phyloP scores from a whole-genome alignment of 2,797 vertebrate genomes.

The Spatula clypeata region DNA sequence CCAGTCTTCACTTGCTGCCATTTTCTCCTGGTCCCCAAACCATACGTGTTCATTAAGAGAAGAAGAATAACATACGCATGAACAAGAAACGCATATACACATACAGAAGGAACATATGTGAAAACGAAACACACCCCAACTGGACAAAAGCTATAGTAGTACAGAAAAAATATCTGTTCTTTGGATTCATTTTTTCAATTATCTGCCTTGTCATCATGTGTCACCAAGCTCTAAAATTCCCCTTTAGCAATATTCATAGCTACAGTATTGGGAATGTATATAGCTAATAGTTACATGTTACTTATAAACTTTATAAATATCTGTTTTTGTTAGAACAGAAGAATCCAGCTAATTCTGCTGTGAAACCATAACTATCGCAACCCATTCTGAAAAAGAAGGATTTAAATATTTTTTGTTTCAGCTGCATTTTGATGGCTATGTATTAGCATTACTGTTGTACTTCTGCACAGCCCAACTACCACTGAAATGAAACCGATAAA shows the following conservation, averaged over 20 bases:
- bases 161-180: neutral
- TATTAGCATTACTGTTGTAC: neutral
- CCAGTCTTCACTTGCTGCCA: neutral
- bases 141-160: neutral
- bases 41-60: neutral
- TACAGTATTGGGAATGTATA: neutral
- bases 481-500: neutral
- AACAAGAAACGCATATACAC: neutral
- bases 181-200: neutral
- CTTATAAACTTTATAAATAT: neutral
- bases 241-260: neutral
- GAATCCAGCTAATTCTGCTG: neutral
- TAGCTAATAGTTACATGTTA: neutral
- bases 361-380: neutral
- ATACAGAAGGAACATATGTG: fast-evolving
- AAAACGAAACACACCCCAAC: neutral
- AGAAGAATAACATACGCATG: neutral
- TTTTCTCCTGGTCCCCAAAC: neutral
- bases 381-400: neutral
- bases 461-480: neutral
- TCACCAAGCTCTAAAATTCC: neutral
- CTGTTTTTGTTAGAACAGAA: neutral
- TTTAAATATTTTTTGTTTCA: neutral
- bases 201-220: neutral
- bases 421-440: neutral